Percentiles rank a stretch among this genome's conserved stretches.
Evolutionary conservation across 2,888 invertebrate species (phyloP).

Genomic region (Drosophila affinis): DNA sequence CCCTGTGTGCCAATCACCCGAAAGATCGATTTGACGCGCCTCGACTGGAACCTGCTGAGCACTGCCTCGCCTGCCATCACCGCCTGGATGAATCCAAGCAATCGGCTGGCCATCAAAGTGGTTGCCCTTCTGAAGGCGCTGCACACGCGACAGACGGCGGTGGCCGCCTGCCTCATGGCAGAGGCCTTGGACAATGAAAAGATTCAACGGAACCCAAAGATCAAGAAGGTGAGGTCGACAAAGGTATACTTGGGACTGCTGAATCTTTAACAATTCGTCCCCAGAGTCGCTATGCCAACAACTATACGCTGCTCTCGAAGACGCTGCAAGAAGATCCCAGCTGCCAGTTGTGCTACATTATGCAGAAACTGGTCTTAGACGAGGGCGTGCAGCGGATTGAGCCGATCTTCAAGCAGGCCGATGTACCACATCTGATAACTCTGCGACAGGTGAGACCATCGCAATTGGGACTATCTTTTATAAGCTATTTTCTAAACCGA

Average conservation of each 20-base stretch:
- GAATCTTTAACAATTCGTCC: conserved; percentile 17
- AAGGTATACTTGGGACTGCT: not conserved
- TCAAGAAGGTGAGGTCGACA: conserved; percentile 77
- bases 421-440: conserved; percentile 94
- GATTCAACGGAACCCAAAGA: conserved; percentile 85
- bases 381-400: conserved; percentile 91
- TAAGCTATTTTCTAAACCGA: not conserved
- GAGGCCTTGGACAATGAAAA: conserved; percentile 95
- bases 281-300: conserved; percentile 93
- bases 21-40: conserved; percentile 96
- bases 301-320: conserved; percentile 93
- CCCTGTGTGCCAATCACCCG: conserved; percentile 96
- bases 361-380: conserved; percentile 92
- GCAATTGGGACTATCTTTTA: not conserved
- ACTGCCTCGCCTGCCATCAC: conserved; percentile 98
- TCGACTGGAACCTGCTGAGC: conserved; percentile 98
- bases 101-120: conserved; percentile 93
- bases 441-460: conserved; percentile 89
- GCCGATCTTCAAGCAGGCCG: conserved; percentile 91
- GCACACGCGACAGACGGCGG: conserved; percentile 92
- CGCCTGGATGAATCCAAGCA: conserved; percentile 98
- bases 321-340: conserved; percentile 98
- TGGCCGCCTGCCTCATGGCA: conserved; percentile 97
- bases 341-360: conserved; percentile 94
- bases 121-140: conserved; percentile 92